These are phyloP conservation scores for Drosophila longiperda DNA, from an alignment of 2,888 invertebrate genomes.

Conservation along the genomic window DNA sequence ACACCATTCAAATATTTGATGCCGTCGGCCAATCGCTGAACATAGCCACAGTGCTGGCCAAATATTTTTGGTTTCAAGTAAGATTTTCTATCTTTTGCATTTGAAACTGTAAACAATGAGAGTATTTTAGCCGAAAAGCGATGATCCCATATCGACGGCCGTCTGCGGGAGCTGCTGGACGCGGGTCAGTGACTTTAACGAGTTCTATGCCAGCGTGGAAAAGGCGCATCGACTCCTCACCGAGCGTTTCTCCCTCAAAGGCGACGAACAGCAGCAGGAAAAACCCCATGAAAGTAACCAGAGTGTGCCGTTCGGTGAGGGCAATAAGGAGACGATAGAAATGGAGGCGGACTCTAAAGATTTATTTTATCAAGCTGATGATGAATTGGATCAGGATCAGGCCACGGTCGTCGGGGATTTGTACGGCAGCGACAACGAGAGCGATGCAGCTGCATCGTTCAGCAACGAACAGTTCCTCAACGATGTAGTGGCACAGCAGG, in stretches of 20 bases:
- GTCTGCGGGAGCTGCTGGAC: conserved; percentile 82
- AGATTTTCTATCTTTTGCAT: not conserved
- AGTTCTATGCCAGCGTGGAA: conserved; percentile 76
- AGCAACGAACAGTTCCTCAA: conserved; percentile 66
- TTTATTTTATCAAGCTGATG: conserved; percentile 10
- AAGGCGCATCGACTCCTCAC: conserved; percentile 80
- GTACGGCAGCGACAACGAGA: conserved; percentile 34
- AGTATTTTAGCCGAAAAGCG: conserved; percentile 61
- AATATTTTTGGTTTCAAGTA: conserved; percentile 85
- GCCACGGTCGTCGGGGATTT: conserved; percentile 9
- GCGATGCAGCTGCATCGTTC: conserved; percentile 48
- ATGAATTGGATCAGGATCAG: conserved; percentile 2
- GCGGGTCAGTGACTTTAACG: conserved; percentile 76
- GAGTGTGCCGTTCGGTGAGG: not conserved
- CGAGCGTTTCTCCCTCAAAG: conserved; percentile 73
- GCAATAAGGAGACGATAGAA: conserved; percentile 25
- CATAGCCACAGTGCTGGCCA: conserved; percentile 76
- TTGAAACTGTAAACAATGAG: conserved; percentile 3
- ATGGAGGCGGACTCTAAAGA: conserved; percentile 14
- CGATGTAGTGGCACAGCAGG: conserved; percentile 45
- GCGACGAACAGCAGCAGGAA: conserved; percentile 29
- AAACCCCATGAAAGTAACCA: conserved; percentile 1
- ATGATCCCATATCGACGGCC: conserved; percentile 81
- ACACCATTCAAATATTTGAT: conserved; percentile 82
- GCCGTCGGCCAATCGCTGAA: conserved; percentile 72